These are phyloP conservation scores for Pachyseris speciosa DNA, from an alignment of 64 coral and sea anemone genomes.

Conservation along the genomic window DNA sequence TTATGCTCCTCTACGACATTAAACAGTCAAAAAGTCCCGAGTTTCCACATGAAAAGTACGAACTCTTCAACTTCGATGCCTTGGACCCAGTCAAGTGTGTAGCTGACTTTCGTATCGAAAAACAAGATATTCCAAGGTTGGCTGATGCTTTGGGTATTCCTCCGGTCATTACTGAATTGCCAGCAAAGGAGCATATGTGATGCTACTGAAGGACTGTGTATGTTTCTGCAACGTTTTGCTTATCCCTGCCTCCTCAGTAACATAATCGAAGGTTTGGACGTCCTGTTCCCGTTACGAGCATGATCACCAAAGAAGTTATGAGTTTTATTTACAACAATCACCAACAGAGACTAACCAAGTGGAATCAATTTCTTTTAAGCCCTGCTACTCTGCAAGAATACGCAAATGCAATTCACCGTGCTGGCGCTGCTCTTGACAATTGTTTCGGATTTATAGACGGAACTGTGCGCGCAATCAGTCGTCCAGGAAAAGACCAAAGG, in stretches of 20 bases:
- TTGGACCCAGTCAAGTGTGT: conserved; percentile 44
- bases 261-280: conserved; percentile 19
- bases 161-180: conserved; percentile 45
- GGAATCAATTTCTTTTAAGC: conserved; percentile 48
- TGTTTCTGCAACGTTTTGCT: conserved; percentile 44
- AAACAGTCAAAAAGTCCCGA: conserved; percentile 34
- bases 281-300: conserved; percentile 13
- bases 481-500: conserved; percentile 48
- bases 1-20: conserved; percentile 38
- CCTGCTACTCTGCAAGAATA: conserved; percentile 34
- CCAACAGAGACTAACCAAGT: conserved; percentile 37
- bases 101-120: conserved; percentile 58
- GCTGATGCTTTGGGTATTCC: conserved; percentile 43
- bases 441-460: conserved; percentile 37
- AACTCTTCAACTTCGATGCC: conserved; percentile 53
- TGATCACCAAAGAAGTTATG: conserved; percentile 17
- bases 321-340: conserved; percentile 10
- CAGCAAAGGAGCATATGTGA: conserved; percentile 39
- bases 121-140: conserved; percentile 52
- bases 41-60: conserved; percentile 54
- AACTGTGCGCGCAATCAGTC: conserved; percentile 43
- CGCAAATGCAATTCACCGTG: conserved; percentile 35
- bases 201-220: neutral
- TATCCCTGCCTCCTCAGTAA: conserved; percentile 33
- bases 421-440: conserved; percentile 40